Base-by-base conservation (phyloP, 2,113 vertebrate species). In the Shinisaurus crocodilurus region DNA sequence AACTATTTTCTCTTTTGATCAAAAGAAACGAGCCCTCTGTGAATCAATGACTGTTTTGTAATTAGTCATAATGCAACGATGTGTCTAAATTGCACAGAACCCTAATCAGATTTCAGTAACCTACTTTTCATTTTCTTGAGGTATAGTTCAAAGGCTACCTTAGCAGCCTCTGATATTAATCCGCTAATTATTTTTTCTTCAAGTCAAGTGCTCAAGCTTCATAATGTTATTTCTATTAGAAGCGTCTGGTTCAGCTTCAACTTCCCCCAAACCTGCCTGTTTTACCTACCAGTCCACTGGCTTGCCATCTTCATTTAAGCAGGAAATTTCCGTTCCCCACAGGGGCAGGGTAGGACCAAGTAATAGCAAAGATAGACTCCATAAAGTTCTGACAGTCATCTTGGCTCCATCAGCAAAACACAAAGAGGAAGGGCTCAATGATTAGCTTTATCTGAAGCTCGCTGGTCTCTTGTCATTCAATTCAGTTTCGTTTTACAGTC, bases 281-380 rank as follows among this genome's bases (percentile, higher is more conserved):
- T 95, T 92, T 94, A 98, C 98, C 96, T 95, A 99, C 99, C 99
- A 99, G 69, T 99, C 98, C n/a, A 99, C 98, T n/a, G 97, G 63
- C 9, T 98, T 87, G 0, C 98, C 98, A 0, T 96, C 96, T 95
- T 99, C 98, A 95, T 98, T 98, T 94, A 95, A 97, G 95, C 99
- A 99, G 32, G 98, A 98, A 94, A 99, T 97, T 40, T 93, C 93
- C 5, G 86, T 89, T n/a, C 94, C 88, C 88, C 94, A n/a, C 57
- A 94, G 88, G 67, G 93, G 32, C 2, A 34, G 3, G 3, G 60
- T 85, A 87, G 34, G 86, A 37, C 95, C 80, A 2, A 96, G 83
- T 20, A 94, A n/a, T 0, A 97, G 84, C 94, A 96, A 87, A 6
- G 65, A 37, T 5, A 20, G n/a, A 82, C 88, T 79, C 92, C 90